These are phyloP conservation scores for Cichlasoma orientale DNA, from an alignment of 2,797 vertebrate species.

Conservation along the genomic window DNA sequence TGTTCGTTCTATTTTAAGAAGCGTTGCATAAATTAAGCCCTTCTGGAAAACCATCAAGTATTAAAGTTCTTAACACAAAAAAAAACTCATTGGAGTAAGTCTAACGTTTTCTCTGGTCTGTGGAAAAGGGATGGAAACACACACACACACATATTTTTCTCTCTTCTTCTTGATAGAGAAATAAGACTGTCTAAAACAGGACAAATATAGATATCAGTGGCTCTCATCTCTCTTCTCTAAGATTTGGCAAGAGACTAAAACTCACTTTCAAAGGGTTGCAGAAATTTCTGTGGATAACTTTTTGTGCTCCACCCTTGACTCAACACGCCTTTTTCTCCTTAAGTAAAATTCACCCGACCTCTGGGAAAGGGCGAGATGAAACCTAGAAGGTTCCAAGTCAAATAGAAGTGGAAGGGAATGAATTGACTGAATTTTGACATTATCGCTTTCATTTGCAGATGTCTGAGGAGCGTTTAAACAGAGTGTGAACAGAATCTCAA, in stretches of 20 bases:
- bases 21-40: neutral
- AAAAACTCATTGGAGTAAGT: neutral
- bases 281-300: constrained; percentile 1
- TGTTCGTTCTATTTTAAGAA: neutral
- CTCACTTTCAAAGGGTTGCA: constrained; percentile 16
- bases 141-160: too few species aligned
- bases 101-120: neutral
- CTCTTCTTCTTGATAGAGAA: neutral
- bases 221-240: neutral
- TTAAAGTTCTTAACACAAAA: neutral
- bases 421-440: constrained; percentile 40
- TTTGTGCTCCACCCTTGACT: constrained; percentile 21
- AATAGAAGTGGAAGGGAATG: constrained; percentile 24
- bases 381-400: constrained; percentile 17
- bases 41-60: neutral
- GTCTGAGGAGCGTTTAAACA: constrained; percentile 32
- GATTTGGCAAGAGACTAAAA: neutral
- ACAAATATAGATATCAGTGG: neutral
- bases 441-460: constrained; percentile 36
- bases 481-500: constrained; percentile 39
- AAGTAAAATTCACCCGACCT: constrained; percentile 29
- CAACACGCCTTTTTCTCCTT: neutral
- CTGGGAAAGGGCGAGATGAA: constrained; percentile 18
- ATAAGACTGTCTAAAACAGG: neutral
- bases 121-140: neutral